phyloP scores from a whole-genome alignment of 1,140 invertebrate species.

The Rhyacophila brunnea region DNA sequence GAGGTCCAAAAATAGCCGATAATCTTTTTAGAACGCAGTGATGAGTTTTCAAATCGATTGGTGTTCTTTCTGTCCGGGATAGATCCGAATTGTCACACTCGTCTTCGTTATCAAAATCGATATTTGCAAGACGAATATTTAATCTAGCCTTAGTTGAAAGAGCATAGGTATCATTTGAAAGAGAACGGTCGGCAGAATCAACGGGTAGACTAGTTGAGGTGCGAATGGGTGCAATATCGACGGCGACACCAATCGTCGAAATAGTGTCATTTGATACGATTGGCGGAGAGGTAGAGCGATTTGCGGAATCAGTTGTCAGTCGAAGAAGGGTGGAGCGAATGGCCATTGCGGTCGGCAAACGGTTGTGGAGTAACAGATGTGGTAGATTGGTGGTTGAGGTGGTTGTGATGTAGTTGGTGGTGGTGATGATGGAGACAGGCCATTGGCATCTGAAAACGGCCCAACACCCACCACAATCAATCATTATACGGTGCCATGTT shows the following conservation, averaged over 20 bases:
- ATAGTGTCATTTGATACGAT: not conserved
- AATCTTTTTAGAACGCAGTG: too few relatives aligned
- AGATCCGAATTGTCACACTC: too few relatives aligned
- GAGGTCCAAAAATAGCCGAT: too few relatives aligned
- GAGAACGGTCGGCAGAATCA: not conserved
- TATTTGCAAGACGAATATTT: too few relatives aligned
- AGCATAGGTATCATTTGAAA: not conserved
- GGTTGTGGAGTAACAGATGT: slow-evolving; percentile 8
- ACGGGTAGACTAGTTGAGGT: not conserved
- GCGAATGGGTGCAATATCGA: not conserved
- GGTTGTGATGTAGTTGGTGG: slow-evolving; percentile 13
- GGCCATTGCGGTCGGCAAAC: not conserved
- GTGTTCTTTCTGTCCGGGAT: too few relatives aligned
- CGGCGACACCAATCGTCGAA: not conserved
- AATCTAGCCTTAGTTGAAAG: not conserved
- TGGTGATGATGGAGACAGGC: not conserved
- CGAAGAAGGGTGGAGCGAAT: not conserved
- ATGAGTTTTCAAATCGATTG: too few relatives aligned
- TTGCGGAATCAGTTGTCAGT: not conserved
- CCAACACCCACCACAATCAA: slow-evolving; percentile 21
- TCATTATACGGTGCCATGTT: not conserved
- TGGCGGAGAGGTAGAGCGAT: not conserved
- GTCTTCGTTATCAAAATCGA: too few relatives aligned
- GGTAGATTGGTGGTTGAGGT: slow-evolving; percentile 14
- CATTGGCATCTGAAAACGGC: slow-evolving; percentile 20